Conservation (phyloP, 2,113 vertebrate genomes). For the Gorsachius goisagi region DNA sequence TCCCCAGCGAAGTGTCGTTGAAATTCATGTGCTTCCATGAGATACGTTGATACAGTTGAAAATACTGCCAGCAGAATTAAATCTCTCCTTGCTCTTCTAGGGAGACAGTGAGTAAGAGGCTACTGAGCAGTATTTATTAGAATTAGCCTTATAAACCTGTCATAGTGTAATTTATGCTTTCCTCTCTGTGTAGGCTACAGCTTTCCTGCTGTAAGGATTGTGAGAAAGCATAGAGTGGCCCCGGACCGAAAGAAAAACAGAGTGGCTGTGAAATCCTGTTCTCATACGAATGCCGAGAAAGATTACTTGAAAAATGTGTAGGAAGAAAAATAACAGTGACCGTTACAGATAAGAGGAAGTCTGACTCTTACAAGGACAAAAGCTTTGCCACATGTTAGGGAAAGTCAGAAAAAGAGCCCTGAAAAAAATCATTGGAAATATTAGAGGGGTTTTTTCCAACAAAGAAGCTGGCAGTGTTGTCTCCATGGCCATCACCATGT, state of each 20-base stretch:
- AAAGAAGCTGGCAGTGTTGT: neutral
- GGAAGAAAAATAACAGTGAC: slow-evolving; percentile 17
- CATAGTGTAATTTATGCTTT: slow-evolving; percentile 20
- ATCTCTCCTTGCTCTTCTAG: neutral
- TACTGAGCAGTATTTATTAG: slow-evolving; percentile 29
- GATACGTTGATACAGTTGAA: neutral
- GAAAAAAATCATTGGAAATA: neutral
- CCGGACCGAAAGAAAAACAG: neutral
- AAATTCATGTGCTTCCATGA: neutral
- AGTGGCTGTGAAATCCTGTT: neutral
- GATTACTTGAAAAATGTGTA: slow-evolving; percentile 6
- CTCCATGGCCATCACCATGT: neutral
- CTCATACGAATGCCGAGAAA: neutral
- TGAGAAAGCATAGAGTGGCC: slow-evolving; percentile 2
- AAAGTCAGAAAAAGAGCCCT: neutral
- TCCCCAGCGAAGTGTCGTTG: neutral
- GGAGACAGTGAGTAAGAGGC: neutral
- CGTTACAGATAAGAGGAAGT: neutral
- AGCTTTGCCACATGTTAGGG: neutral
- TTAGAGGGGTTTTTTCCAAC: fast-evolving
- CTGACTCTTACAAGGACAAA: slow-evolving; percentile 19
- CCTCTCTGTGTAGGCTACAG: neutral
- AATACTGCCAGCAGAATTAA: slow-evolving; percentile 6
- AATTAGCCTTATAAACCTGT: slow-evolving; percentile 59
- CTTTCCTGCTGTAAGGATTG: neutral